A percentile compares a stretch with the other conserved stretches of the same genome.
These are phyloP conservation scores for Norana najaformis DNA, from an alignment of 2,888 invertebrate species.

Conservation along the genomic window DNA sequence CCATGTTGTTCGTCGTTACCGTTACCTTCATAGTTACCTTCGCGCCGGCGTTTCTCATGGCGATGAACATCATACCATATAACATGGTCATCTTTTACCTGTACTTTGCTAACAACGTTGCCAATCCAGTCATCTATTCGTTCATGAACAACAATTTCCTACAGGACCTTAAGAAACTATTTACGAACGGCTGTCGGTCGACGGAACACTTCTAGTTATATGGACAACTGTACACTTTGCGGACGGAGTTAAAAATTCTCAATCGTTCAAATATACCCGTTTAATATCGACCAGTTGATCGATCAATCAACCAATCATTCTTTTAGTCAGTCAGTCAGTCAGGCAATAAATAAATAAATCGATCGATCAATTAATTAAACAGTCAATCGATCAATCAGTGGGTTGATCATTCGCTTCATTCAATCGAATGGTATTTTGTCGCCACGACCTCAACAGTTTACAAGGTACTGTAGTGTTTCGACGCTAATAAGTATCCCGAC, in stretches of 20 bases:
- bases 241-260: neutral
- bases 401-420: no score
- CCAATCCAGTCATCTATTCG: slow-evolving; percentile 62
- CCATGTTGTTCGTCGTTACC: slow-evolving; percentile 61
- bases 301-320: no score
- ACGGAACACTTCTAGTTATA: neutral
- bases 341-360: neutral
- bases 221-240: neutral
- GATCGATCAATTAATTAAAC: neutral
- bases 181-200: slow-evolving; percentile 8
- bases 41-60: slow-evolving; percentile 57
- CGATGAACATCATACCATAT: slow-evolving; percentile 46
- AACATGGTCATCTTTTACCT: slow-evolving; percentile 58
- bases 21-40: slow-evolving; percentile 59
- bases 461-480: neutral
- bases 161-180: slow-evolving; percentile 52
- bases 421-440: neutral
- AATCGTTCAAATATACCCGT: neutral
- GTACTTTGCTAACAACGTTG: slow-evolving; percentile 61
- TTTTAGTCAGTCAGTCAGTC: neutral
- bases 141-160: slow-evolving; percentile 62
- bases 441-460: neutral
- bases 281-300: neutral
- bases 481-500: neutral
- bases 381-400: neutral